Evolutionary conservation across 2,888 invertebrate genomes (phyloP).

Genomic region (Caenorhabditis drosophilae): DNA sequence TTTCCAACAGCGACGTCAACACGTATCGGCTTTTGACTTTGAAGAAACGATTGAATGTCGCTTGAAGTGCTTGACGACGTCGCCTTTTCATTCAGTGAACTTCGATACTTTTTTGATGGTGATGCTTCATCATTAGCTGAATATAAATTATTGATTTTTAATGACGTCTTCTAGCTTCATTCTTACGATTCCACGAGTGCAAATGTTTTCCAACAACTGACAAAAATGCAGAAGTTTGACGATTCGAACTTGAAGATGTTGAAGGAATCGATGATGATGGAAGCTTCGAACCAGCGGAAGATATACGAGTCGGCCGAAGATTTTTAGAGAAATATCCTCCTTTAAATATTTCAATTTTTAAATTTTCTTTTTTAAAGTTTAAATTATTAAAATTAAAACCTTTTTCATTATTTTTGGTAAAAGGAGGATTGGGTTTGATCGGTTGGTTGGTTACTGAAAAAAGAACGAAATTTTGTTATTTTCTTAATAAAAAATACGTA

Average conservation of each 20-base stretch:
- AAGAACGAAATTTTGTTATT: too few species aligned
- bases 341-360: too few species aligned
- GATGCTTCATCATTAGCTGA: background rate
- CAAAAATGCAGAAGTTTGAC: background rate
- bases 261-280: background rate
- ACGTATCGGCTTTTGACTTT: conserved; percentile 1
- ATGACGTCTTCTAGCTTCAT: background rate
- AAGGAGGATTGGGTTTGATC: too few species aligned
- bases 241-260: background rate
- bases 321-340: too few species aligned
- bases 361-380: too few species aligned
- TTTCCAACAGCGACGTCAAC: conserved; percentile 2
- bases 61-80: background rate
- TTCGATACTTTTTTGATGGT: background rate
- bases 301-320: too few species aligned
- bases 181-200: background rate
- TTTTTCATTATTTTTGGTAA: too few species aligned
- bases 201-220: background rate
- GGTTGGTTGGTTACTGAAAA: too few species aligned
- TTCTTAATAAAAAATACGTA: too few species aligned
- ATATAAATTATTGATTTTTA: background rate
- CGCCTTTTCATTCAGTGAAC: too few species aligned
- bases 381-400: too few species aligned
- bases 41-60: background rate
- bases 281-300: too few species aligned